Conservation (phyloP, 2,888 invertebrate genomes). For the Arge pagana region DNA sequence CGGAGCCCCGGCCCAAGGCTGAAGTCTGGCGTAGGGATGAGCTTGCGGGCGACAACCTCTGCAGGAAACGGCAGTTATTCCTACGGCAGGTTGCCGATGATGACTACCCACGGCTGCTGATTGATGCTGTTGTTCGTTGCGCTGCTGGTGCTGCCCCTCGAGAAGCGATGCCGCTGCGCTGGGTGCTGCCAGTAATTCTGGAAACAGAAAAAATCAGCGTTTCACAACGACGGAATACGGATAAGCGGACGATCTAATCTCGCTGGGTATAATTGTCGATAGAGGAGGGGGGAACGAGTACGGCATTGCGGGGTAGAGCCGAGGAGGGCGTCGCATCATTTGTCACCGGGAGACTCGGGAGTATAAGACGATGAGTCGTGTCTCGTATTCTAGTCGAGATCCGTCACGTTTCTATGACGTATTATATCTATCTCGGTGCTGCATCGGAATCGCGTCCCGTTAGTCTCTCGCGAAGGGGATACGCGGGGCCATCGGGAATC, state of each 20-base stretch:
- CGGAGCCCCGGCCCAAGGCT: constrained; percentile 18
- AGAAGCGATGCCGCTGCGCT: constrained; percentile 15
- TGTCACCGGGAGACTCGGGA: too few species aligned
- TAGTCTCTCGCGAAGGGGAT: background rate
- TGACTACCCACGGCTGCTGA: constrained; percentile 8
- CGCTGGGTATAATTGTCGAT: too few species aligned
- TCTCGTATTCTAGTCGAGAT: too few species aligned
- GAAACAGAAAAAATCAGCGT: background rate
- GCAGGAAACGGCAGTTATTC: constrained; percentile 21
- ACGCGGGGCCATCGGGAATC: background rate
- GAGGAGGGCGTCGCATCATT: too few species aligned
- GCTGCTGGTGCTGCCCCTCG: constrained; percentile 15
- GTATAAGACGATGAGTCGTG: too few species aligned
- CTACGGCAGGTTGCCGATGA: constrained; percentile 20
- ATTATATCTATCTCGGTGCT: constrained; percentile 1
- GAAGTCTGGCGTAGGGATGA: constrained; percentile 19
- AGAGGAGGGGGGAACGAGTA: too few species aligned
- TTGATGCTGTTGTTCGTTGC: constrained; percentile 1
- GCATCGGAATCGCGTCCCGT: background rate
- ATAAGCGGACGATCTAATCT: too few species aligned
- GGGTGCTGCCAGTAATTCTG: constrained; percentile 20
- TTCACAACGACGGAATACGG: too few species aligned
- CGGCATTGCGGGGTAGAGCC: too few species aligned
- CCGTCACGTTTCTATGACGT: too few species aligned
- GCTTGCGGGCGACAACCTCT: constrained; percentile 21